Percentiles rank a stretch among this genome's conserved stretches.
Evolutionary conservation across 2,888 invertebrate genomes (phyloP).

Genomic region (Barypeithes pellucidus): DNA sequence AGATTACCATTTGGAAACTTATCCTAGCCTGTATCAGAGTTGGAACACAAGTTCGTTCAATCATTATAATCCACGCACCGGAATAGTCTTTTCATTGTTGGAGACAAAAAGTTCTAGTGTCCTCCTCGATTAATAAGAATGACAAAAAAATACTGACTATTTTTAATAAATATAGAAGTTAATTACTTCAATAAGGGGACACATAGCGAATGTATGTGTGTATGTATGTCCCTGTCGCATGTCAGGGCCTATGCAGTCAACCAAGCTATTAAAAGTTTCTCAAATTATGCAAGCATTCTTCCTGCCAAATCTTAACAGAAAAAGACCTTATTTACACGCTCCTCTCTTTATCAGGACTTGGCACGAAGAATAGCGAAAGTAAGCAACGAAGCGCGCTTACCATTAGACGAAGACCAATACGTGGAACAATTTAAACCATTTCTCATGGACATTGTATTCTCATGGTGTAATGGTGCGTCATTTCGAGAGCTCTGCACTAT

Average conservation of each 20-base stretch:
- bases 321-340: conserved; percentile 3
- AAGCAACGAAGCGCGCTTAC: conserved; percentile 87
- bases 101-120: too few species aligned
- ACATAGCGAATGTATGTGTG: too few species aligned
- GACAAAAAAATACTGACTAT: too few species aligned
- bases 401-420: conserved; percentile 91
- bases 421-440: conserved; percentile 94
- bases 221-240: too few species aligned
- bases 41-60: too few species aligned
- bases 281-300: neutral
- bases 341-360: conserved; percentile 78
- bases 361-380: conserved; percentile 94
- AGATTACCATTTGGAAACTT: too few species aligned
- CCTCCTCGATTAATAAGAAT: too few species aligned
- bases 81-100: too few species aligned
- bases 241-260: neutral
- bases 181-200: too few species aligned
- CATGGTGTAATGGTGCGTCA: conserved; percentile 95
- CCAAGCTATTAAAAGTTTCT: neutral
- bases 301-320: conserved; percentile 12
- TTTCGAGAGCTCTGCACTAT: conserved; percentile 95
- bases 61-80: too few species aligned
- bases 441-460: conserved; percentile 96
- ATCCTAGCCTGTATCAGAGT: too few species aligned
- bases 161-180: too few species aligned